Evolutionary conservation across 2,113 vertebrate species (phyloP), one percentile per base, ranked within the genome.

Genomic region (Lepus europaeus): DNA sequence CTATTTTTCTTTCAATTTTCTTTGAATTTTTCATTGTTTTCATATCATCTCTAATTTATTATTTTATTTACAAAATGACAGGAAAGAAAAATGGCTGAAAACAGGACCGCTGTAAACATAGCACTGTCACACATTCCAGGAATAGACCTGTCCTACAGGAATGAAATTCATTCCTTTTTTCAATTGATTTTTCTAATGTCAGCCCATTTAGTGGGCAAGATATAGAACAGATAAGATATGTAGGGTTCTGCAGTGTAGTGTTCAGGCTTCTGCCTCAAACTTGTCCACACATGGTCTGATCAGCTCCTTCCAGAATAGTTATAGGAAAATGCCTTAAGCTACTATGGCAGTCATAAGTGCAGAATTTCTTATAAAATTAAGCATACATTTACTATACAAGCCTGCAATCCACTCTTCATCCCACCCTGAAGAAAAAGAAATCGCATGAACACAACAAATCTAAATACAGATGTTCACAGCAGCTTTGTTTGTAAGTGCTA

Each of bases 21-120:
- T 95, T 89, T 82, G 23, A 6, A 19, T 72, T 87, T 63, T 83
- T 93, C 27, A 72, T 45, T 90, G 66, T n/a, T 45, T 87, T 91
- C 25, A 36, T 25, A 22, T 68, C 19, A 81, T 0, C 39, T 85
- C 33, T 45, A 61, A 68, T 22, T 59, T 68, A 31, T 51, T 68
- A 53, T n/a, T 63, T 78, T 59, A 53, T 51, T 82, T 95, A 33
- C 59, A 16, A 66, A 83, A 64, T 53, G 59, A 79, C 13, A 88
- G 39, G 33, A 80, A 79, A 16, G 45, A 84, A 94, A 68, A 16
- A 78, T 17, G 10, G 14, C 14, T 81, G 17, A n/a, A 81, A 51
- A 93, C 20, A 89, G 27, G 68, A n/a, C 12, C 86, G 20, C 31
- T 73, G 22, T 63, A 51, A 84, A 82, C n/a, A 89, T 25, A 53